Conservation (phyloP, 2,888 invertebrate species). For the Sericinus montela region DNA sequence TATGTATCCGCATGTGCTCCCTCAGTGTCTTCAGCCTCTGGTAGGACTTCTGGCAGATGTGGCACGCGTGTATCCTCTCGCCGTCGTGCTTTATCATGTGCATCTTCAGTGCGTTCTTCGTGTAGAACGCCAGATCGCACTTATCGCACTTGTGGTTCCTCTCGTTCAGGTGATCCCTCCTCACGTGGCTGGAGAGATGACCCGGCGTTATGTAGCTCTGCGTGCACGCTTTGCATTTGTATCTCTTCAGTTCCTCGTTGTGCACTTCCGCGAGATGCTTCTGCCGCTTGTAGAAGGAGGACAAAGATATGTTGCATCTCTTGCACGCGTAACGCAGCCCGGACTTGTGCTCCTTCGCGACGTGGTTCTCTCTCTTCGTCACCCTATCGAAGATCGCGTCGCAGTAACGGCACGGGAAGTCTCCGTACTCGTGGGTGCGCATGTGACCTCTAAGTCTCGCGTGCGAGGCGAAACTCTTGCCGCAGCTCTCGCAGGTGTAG, state of each 20-base stretch:
- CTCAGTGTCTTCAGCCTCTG: slow-evolving; percentile 64
- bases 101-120: slow-evolving; percentile 75
- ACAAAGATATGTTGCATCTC: slow-evolving; percentile 56
- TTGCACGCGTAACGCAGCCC: slow-evolving; percentile 66
- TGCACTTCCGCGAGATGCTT: slow-evolving; percentile 69
- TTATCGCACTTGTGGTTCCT: slow-evolving; percentile 71
- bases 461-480: slow-evolving; percentile 75
- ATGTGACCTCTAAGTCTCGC: slow-evolving; percentile 70
- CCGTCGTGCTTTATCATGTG: slow-evolving; percentile 79
- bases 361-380: slow-evolving; percentile 66
- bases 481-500: slow-evolving; percentile 73
- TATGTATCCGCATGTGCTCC: slow-evolving; percentile 68
- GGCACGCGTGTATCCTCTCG: slow-evolving; percentile 70
- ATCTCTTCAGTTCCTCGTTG: slow-evolving; percentile 65
- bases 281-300: slow-evolving; percentile 66
- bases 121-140: slow-evolving; percentile 75
- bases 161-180: slow-evolving; percentile 66
- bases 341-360: slow-evolving; percentile 66
- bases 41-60: slow-evolving; percentile 71
- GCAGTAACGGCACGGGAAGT: slow-evolving; percentile 63
- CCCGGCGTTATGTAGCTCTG: slow-evolving; percentile 72
- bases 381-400: slow-evolving; percentile 60
- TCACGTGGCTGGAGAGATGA: slow-evolving; percentile 62
- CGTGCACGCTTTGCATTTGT: slow-evolving; percentile 68
- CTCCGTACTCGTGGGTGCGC: slow-evolving; percentile 71